Conservation (phyloP, 2,888 invertebrate species). For the Dolichomitus sp. region DNA sequence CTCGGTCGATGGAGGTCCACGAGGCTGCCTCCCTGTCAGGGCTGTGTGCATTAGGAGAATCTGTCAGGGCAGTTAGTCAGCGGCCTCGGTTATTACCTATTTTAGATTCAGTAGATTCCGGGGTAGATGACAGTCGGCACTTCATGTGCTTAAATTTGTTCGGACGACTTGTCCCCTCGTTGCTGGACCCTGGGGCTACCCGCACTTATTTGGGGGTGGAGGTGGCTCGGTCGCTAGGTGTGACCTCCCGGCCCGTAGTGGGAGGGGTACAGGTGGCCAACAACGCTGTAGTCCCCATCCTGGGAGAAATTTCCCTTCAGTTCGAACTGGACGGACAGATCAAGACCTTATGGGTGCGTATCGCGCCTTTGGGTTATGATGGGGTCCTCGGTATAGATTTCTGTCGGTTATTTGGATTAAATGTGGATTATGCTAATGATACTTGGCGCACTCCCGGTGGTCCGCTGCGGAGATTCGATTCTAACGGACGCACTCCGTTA, state of each 20-base stretch:
- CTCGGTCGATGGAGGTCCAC: no score
- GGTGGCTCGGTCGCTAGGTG: no score
- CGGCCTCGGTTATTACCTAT: no score
- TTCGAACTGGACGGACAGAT: not conserved
- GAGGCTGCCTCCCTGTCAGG: no score
- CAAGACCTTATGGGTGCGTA: not conserved
- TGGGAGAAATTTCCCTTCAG: not conserved
- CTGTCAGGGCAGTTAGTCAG: no score
- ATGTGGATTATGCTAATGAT: not conserved
- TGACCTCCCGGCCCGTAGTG: no score
- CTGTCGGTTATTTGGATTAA: not conserved
- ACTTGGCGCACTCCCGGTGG: not conserved
- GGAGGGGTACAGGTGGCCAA: no score
- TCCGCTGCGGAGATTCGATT: not conserved
- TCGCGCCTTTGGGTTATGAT: not conserved
- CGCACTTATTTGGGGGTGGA: not conserved
- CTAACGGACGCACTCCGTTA: not conserved
- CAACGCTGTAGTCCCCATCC: not conserved
- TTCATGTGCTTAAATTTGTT: not conserved
- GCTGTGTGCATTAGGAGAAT: no score
- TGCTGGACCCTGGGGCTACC: not conserved
- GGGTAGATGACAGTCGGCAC: not conserved
- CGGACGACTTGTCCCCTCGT: not conserved
- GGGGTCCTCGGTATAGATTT: conserved; percentile 7
- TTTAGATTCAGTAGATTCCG: not conserved